A percentile compares a stretch with the other conserved stretches of the same genome.
Evolutionary conservation across 2,113 vertebrate species (phyloP).

Genomic region (Anguilla japonica): DNA sequence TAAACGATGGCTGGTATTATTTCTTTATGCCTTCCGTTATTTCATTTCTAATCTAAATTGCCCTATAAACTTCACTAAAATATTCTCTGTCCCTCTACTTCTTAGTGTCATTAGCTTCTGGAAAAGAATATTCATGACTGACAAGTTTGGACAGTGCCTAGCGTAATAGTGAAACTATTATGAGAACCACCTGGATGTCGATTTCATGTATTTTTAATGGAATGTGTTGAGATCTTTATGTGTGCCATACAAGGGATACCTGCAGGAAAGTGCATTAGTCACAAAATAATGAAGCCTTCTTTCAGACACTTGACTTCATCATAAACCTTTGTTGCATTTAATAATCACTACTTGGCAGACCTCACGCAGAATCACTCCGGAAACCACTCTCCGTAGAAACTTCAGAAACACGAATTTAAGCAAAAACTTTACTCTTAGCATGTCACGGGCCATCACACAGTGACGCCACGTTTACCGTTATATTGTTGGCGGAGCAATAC

Average conservation of each 20-base stretch:
- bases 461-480: background rate
- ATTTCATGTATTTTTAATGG: slow-evolving; percentile 32
- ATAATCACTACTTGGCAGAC: slow-evolving; percentile 1
- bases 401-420: background rate
- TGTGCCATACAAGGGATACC: slow-evolving; percentile 41
- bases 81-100: background rate
- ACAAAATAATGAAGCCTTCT: slow-evolving; percentile 27
- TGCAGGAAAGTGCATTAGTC: slow-evolving; percentile 48
- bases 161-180: slow-evolving; percentile 30
- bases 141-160: slow-evolving; percentile 29
- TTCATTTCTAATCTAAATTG: background rate
- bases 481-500: background rate
- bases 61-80: background rate
- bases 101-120: background rate
- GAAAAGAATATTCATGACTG: background rate
- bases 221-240: slow-evolving; percentile 37
- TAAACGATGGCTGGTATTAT: too few relatives aligned
- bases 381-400: background rate
- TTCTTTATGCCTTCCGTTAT: background rate
- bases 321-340: slow-evolving; percentile 20
- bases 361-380: background rate
- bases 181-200: slow-evolving; percentile 44
- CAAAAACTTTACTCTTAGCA: slow-evolving; percentile 10
- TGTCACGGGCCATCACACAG: background rate
- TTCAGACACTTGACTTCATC: background rate